Evolutionary conservation across 1,140 invertebrate genomes (phyloP), one percentile per base, ranked within the genome.

Genomic region (Chelonus insularis): DNA sequence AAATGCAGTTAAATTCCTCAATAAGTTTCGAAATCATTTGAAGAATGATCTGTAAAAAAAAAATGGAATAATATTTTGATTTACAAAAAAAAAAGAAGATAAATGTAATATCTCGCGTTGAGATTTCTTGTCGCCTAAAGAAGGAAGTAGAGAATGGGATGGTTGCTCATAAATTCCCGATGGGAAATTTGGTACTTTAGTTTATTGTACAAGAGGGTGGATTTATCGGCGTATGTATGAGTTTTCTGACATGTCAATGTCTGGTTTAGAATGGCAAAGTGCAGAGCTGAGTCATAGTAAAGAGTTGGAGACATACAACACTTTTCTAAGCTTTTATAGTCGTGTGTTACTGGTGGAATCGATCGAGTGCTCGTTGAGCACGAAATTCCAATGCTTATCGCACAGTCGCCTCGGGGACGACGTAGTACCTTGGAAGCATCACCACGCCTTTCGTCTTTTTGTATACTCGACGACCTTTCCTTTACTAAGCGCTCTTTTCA

Each of bases 201-300:
- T n/a, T 20, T 41, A 18, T 41, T 9, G 16, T n/a, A 8, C 21
- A 23, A 11, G 3, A 14, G 6, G 16, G 12, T 57, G 37, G 4
- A 29, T 29, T 4, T 48, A 25, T 43, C 12, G 6, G 21, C 7
- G 14, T 34, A 1, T 23, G n/a, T 14, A 43, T 12, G 21, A 23
- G 18, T 25, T 45, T 45, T 16, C 39, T 43, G 39, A 43, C 54
- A 37, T 57, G 54, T 57, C 54, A 57, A 43, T 57, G 54, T 57
- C 37, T 57, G 0, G 11, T 23, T 21, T 37, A 25, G 29, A 57
- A 45, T 45, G 39, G 37, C 39, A 57, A 39, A 45, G 54, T 57
- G 54, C 34, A 18, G 36, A 4, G 39, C n/a, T 25, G 21, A 55
- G 52, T 55, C 34, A 54, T 54, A 55, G n/a, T 8, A 9, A 54